Conservation (phyloP, 2,797 vertebrate genomes). For the Tragelaphus oryx region DNA sequence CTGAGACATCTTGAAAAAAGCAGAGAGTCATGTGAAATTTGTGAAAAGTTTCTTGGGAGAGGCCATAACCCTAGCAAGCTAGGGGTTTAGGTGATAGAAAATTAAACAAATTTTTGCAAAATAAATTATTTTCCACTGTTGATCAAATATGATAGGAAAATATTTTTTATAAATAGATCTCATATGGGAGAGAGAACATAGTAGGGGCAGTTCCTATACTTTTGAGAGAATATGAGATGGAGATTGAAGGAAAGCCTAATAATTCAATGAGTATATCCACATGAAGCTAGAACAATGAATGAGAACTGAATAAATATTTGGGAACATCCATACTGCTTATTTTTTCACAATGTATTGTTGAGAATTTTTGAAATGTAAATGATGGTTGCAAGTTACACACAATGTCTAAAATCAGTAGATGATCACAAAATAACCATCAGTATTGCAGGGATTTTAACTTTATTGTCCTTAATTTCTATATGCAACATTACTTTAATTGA, state of each 20-base stretch:
- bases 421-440: background rate
- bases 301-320: background rate
- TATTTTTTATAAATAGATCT: background rate
- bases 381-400: background rate
- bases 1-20: background rate
- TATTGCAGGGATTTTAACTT: background rate
- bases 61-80: background rate
- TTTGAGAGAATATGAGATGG: background rate
- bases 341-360: background rate
- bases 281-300: background rate
- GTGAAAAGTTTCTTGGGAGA: background rate
- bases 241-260: background rate
- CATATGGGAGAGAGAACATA: background rate
- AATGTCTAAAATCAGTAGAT: background rate
- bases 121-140: background rate
- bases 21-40: background rate
- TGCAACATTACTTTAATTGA: background rate
- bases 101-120: background rate
- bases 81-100: background rate
- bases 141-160: background rate
- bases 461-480: background rate
- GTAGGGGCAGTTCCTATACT: background rate
- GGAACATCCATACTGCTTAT: background rate
- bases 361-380: slow-evolving; percentile 1
- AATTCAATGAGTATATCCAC: background rate